Base-by-base conservation (phyloP, 2,888 invertebrate species). In the Lordiphosa andalusiaca region DNA sequence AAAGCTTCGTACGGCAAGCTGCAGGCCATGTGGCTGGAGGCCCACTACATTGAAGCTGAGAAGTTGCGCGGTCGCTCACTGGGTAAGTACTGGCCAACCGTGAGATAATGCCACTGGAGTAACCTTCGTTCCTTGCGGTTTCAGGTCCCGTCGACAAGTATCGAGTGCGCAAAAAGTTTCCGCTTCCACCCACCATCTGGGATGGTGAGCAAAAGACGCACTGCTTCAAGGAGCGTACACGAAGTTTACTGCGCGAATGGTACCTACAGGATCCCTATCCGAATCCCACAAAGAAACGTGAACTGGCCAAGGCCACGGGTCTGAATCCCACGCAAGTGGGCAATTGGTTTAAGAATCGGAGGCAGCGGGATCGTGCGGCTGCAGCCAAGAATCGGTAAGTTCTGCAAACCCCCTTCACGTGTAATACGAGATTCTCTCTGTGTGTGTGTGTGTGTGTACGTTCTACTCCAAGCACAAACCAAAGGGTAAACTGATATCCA, bases 241-340 rank as follows among this genome's bases (percentile, higher is more conserved):
- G 99, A 75, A 96, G 97, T 82, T 91, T 98, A 73, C 92, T 99
- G 72, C 91, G 99, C 66, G 99, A 99, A 91, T 99, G 98, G 98
- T 99, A 99, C 90, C 93, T 98, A 54, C 97, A 98, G 91, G 98
- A 96, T 91, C 96, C 96, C n/a, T 97, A 97, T 91, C 97, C 96
- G 55, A 97, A 97, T 90, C 97, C 97, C 37, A 95, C 95, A 67
- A 97, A 97, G 91, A 97, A 97, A 90, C 91, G 96, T 71, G 97
- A 97, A 89, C 90, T 98, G 84, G 97, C 97, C 23, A 94, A 94
- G 83, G 96, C 95, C 54, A 98, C 97, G 49, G 96, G 96, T 30
- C 92, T 97, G 67, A 97, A 97, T 52, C 96, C 97, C 38, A 98
- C 97, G 48, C 97, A 97, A 90, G 97, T 97, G 63, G 96, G 96